Base-by-base conservation (phyloP, 2,113 vertebrate species). In the Paralichthys olivaceus region DNA sequence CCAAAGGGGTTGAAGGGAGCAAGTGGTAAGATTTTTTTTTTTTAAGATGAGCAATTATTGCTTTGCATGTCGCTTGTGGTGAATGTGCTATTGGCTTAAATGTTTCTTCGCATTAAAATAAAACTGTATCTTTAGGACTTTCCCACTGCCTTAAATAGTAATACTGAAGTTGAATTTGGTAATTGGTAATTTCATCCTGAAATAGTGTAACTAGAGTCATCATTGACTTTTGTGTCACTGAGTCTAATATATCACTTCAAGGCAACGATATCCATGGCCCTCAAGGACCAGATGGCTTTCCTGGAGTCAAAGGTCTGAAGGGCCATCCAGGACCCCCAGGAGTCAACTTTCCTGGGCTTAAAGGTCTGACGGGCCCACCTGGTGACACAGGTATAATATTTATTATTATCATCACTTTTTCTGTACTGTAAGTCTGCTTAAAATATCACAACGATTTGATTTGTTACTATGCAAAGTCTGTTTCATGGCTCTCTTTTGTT, bases 1-100 rank as follows among this genome's bases (percentile, higher is more conserved):
- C 69, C 78, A 58, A 89, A 89, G 47, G 92, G 91, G 13, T 76
- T 79, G 14, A 90, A 81, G 29, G 91, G 90, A 69, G 34, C 56
- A 63, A 74, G 3, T 51, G 86, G 92, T 92, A 83, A 81, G 66
- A 62, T 45, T 29, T 12, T 32, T 12, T 32, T 19, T 25, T 7
- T 26, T 26, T 5, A 23, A 55, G 4, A 54, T 37, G 4, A 56
- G 17, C 1, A 29, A 56, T 49, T 0, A 11, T 29, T 4, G 19
- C 7, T 56, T 62, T 67, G 0, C 13, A 8, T 51, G 19, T 61
- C 2, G 72, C 54, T 66, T 26, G 26, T 65, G 20, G 6, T 26
- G 5, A 20, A 5, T 73, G 22, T 20, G 6, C 12, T n/a, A 12
- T 29, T 62, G 2, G 13, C 22, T n/a, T 34, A 6, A 1, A 12